Conservation (phyloP, 2,888 invertebrate species). For the Lepidocyrtinus sp. region DNA sequence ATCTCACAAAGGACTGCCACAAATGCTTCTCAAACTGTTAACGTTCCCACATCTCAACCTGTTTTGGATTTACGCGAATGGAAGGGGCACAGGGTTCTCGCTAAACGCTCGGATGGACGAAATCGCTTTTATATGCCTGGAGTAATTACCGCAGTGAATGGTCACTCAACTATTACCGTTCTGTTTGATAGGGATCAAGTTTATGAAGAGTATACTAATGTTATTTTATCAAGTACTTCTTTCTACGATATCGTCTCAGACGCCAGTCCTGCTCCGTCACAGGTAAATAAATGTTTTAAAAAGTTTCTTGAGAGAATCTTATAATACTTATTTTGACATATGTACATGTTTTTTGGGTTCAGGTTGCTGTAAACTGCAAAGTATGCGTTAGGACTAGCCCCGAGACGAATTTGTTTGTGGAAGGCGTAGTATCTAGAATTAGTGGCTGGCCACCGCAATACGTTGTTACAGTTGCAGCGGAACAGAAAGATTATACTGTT, state of each 20-base stretch:
- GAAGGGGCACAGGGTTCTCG: conserved; percentile 93
- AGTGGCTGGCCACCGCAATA: conserved; percentile 80
- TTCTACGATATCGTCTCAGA: conserved; percentile 90
- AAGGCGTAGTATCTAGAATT: conserved; percentile 85
- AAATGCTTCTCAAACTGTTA: conserved; percentile 42
- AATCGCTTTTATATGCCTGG: conserved; percentile 86
- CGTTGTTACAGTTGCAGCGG: conserved; percentile 74
- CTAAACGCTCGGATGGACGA: conserved; percentile 79
- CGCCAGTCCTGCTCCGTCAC: conserved; percentile 80
- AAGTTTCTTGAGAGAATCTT: too few species aligned
- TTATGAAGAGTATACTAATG: conserved; percentile 65
- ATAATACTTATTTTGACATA: too few species aligned
- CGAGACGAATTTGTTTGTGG: conserved; percentile 84
- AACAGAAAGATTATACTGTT: conserved; percentile 77
- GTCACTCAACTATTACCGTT: conserved; percentile 67
- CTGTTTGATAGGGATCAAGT: conserved; percentile 69
- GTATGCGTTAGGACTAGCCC: conserved; percentile 79
- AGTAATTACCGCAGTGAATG: conserved; percentile 78
- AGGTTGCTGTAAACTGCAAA: conserved; percentile 84
- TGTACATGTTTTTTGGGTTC: too few species aligned
- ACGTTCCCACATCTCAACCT: conserved; percentile 46
- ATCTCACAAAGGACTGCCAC: conserved; percentile 51
- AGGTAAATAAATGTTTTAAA: conserved; percentile 53
- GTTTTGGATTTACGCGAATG: conserved; percentile 90
- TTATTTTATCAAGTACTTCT: conserved; percentile 63